Evolutionary conservation across 2,113 vertebrate genomes (phyloP).

Genomic region (Clarias batrachus): DNA sequence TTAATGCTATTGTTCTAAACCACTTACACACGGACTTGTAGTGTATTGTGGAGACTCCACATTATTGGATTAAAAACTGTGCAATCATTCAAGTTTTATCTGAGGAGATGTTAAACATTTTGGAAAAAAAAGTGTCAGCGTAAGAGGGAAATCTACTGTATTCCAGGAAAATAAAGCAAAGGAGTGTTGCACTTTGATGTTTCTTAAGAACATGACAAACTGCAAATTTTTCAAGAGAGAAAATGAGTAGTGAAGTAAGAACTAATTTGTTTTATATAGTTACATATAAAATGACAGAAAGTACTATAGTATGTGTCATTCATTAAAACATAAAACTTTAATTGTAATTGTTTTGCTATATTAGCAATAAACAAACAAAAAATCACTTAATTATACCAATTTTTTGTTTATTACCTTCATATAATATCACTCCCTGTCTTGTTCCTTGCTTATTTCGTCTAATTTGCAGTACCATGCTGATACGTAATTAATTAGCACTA

Average conservation of each 20-base stretch:
- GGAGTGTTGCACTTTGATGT: not conserved
- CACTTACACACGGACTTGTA: not conserved
- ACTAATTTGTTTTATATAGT: not conserved
- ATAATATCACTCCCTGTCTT: not conserved
- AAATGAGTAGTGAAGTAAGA: not conserved
- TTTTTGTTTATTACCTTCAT: not conserved
- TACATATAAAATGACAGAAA: not conserved
- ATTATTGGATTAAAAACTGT: not conserved
- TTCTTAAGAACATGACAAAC: not conserved
- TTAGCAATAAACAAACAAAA: not conserved
- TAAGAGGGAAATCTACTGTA: not conserved
- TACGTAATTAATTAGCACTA: not conserved
- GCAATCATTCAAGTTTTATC: not conserved
- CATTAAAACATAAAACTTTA: not conserved
- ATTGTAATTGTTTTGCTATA: not conserved
- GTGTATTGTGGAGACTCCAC: not conserved
- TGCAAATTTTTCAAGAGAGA: not conserved
- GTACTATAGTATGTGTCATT: not conserved
- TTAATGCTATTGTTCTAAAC: not conserved
- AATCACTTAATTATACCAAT: not conserved
- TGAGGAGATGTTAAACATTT: not conserved
- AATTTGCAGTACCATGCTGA: not conserved
- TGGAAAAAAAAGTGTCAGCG: not conserved
- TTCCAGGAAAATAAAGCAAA: not conserved
- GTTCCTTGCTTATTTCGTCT: not conserved